Conservation (phyloP, 1,140 invertebrate species). For the Chionoecetes opilio region DNA sequence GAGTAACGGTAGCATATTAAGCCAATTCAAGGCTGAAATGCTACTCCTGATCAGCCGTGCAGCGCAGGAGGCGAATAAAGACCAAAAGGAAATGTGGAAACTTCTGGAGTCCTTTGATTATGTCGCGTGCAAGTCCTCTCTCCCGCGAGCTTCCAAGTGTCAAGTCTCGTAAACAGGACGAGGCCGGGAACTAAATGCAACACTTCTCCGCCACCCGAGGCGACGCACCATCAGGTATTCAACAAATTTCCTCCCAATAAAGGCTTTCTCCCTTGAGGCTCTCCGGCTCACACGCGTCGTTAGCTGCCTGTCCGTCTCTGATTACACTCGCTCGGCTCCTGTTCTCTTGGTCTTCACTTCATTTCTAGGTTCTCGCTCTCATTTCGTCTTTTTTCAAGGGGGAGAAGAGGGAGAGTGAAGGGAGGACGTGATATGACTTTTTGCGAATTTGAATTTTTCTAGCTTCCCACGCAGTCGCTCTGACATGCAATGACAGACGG, state of each 20-base stretch:
- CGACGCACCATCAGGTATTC: slow-evolving; percentile 4
- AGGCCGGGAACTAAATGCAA: not conserved
- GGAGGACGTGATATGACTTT: not conserved
- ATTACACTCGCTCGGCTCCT: not conserved
- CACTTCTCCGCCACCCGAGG: not conserved
- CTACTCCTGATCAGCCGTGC: slow-evolving; percentile 23
- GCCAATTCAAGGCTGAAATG: not conserved
- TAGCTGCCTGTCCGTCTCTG: not conserved
- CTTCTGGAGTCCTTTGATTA: not conserved
- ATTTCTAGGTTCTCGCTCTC: not conserved
- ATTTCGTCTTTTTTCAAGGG: not conserved
- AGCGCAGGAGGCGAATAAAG: not conserved
- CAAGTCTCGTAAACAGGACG: not conserved
- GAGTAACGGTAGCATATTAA: not conserved
- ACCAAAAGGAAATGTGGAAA: not conserved
- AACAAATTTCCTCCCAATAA: slow-evolving; percentile 30
- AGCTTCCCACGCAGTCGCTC: too few species aligned
- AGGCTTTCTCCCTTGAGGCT: not conserved
- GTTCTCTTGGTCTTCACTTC: not conserved
- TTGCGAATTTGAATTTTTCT: not conserved
- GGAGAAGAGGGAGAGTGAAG: not conserved
- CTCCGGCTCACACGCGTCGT: not conserved
- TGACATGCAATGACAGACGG: too few species aligned
- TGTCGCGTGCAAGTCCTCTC: slow-evolving; percentile 15
- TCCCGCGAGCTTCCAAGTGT: not conserved